These are phyloP conservation scores for Cercopithecus mona DNA, from an alignment of 2,113 vertebrate genomes.

Conservation along the genomic window DNA sequence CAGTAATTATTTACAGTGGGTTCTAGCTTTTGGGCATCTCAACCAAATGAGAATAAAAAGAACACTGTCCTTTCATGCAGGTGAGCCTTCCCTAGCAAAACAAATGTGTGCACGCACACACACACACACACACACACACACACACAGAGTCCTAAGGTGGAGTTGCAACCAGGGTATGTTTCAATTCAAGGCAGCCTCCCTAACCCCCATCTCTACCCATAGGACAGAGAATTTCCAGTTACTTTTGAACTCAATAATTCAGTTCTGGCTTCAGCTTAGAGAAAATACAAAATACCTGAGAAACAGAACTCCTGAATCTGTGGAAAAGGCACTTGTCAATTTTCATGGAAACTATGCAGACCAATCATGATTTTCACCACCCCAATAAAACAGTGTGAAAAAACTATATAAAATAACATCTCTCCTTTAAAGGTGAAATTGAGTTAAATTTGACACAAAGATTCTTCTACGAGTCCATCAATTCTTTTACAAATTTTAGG, in stretches of 20 bases:
- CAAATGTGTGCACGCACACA: not conserved
- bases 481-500: not conserved
- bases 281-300: not conserved
- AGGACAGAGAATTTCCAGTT: not conserved
- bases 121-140: not conserved
- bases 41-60: slow-evolving; percentile 22
- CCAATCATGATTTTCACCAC: slow-evolving; percentile 17
- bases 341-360: not conserved
- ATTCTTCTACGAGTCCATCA: not conserved
- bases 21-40: not conserved
- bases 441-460: not conserved
- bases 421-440: slow-evolving; percentile 32
- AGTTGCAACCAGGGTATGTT: not conserved
- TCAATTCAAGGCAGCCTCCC: not conserved
- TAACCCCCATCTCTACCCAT: not conserved
- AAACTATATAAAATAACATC: not conserved
- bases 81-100: not conserved
- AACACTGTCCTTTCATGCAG: not conserved
- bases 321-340: slow-evolving; percentile 40
- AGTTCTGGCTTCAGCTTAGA: not conserved
- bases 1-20: not conserved
- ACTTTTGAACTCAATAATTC: not conserved
- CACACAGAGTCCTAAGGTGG: not conserved
- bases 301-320: slow-evolving; percentile 42
- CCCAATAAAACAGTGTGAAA: not conserved